phyloP scores from a whole-genome alignment of 2,113 vertebrate species.

The Columba janthina region DNA sequence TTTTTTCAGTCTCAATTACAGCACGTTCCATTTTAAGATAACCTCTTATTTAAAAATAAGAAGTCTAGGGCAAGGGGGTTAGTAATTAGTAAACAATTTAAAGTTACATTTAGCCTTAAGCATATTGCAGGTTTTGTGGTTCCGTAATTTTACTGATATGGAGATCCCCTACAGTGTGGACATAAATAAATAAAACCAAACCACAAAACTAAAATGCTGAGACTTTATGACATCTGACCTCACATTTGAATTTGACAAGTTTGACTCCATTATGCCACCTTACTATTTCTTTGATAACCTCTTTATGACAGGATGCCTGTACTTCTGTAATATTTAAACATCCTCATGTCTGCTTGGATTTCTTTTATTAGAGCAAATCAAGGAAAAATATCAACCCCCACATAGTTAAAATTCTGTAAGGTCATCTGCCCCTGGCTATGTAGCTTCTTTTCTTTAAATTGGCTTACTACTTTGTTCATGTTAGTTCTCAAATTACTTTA shows the following conservation, averaged over 20 bases:
- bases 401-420: not conserved
- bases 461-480: not conserved
- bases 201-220: not conserved
- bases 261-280: not conserved
- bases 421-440: not conserved
- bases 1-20: not conserved
- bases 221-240: not conserved
- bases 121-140: not conserved
- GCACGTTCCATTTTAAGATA: not conserved
- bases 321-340: not conserved
- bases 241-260: not conserved
- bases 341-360: not conserved
- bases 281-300: not conserved
- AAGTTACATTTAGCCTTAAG: not conserved
- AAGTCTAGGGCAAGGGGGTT: not conserved
- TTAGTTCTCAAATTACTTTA: not conserved
- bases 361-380: conserved; percentile 1
- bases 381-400: conserved; percentile 13
- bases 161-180: not conserved
- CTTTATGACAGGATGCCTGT: not conserved
- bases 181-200: not conserved
- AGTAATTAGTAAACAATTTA: not conserved
- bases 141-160: not conserved
- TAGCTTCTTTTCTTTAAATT: not conserved
- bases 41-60: not conserved